Percentiles rank a stretch among this genome's conserved stretches.
These are phyloP conservation scores for Planococcus citri DNA, from an alignment of 1,140 invertebrate genomes.

Conservation along the genomic window DNA sequence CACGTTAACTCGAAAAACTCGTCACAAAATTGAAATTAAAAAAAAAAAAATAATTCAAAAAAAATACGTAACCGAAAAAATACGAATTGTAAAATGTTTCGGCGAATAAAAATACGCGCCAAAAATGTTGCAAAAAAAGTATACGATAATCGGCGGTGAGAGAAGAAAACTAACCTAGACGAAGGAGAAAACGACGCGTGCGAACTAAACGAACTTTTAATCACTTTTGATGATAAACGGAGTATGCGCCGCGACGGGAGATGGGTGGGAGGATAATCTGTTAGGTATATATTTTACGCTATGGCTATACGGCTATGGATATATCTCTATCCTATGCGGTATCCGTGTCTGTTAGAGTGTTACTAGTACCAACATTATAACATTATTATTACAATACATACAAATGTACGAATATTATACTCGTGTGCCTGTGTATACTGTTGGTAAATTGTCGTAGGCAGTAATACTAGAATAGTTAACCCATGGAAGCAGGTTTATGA, in stretches of 20 bases:
- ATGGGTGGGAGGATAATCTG: conserved; percentile 5
- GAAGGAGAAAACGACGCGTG: conserved; percentile 5
- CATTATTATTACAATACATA: too few species aligned
- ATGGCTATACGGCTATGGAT: too few species aligned
- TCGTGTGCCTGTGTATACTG: too few species aligned
- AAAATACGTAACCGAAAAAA: too few species aligned
- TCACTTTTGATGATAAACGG: conserved; percentile 6
- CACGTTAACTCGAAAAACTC: too few species aligned
- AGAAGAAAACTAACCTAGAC: not conserved
- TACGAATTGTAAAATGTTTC: too few species aligned
- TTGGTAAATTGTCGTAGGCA: conserved; percentile 1
- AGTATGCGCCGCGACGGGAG: not conserved
- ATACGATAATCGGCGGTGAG: too few species aligned
- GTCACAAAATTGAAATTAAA: too few species aligned
- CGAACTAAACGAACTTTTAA: conserved; percentile 7
- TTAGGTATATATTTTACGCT: not conserved
- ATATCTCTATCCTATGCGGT: conserved; percentile 6
- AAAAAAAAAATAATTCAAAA: too few species aligned
- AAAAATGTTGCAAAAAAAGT: conserved; percentile 8
- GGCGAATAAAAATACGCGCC: not conserved
- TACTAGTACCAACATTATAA: too few species aligned
- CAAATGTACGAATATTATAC: too few species aligned
- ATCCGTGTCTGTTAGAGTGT: too few species aligned
- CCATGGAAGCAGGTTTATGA: not conserved
- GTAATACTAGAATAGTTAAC: not conserved